phyloP scores from a whole-genome alignment of 1,140 invertebrate genomes.

The Muscidifurax raptorellus region DNA sequence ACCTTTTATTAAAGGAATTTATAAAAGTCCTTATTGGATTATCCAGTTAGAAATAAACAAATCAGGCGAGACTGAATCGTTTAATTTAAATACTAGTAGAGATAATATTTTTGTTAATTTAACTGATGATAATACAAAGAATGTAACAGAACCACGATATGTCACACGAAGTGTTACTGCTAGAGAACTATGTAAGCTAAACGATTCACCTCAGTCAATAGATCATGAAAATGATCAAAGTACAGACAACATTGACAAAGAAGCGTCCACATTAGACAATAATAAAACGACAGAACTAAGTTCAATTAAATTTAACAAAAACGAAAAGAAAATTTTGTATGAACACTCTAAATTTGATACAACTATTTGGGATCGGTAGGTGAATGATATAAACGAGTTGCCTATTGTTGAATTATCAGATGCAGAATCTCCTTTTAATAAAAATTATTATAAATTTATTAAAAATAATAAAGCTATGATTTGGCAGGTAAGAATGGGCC shows the following conservation, averaged over 20 bases:
- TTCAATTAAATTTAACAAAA: background rate
- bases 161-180: background rate
- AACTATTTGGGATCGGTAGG: background rate
- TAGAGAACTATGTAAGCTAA: background rate
- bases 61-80: background rate
- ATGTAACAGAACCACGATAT: background rate
- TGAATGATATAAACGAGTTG: background rate
- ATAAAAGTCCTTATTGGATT: background rate
- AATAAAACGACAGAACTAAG: too few relatives aligned
- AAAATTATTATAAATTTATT: background rate
- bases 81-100: background rate
- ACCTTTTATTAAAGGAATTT: background rate
- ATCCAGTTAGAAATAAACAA: background rate
- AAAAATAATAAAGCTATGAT: background rate
- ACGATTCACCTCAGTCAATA: too few relatives aligned
- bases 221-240: too few relatives aligned
- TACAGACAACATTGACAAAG: too few relatives aligned
- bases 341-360: background rate
- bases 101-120: background rate
- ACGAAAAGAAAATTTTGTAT: background rate
- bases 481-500: background rate
- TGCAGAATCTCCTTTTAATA: background rate
- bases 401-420: background rate
- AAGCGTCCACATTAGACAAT: too few relatives aligned
- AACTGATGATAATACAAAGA: background rate